Base-by-base conservation (phyloP, 2,113 vertebrate species). In the Notechis scutatus region DNA sequence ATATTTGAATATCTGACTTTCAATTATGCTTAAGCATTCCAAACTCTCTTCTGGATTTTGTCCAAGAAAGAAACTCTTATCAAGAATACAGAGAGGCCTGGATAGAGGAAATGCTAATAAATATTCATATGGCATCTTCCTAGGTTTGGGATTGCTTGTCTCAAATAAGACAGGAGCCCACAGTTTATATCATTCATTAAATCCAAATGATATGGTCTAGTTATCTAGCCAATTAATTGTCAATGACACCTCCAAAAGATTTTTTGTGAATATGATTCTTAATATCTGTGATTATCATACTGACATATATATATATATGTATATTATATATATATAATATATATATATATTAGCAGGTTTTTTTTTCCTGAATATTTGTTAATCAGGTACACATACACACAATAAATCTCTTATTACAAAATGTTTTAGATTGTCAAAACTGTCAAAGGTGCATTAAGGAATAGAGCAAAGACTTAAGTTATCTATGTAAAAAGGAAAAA, bases 361-460 rank as follows among this genome's bases (percentile, higher is more conserved):
- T 55, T 57, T 57, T 92, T 93, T 94, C 92, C 20, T 89, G 64
- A 50, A 90, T 59, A 90, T 50, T 85, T 93, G 5, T 52, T 34
- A 55, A 93, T 45, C 45, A 85, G 52, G 24, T n/a, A 2, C 5
- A 24, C 88, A 42, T 50, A 61, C 10, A 50, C 55, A 86, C 6
- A 34, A 81, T 90, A 55, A 47, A 93, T 94, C 29, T 0, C 42
- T 69, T 95, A 93, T 89, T 95, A 95, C 92, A 93, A 81, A 93
- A 88, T 21, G 90, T 56, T 95, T 95, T 95, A 92, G 10, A 1
- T 42, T 94, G 50, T 61, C 74, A 96, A 89, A 92, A 9, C 87
- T 90, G 87, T 61, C 42, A 95, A 23, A 0, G 56, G 7, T 11
- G 92, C 88, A 94, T 69, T 69, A 69, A 69, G 29, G 11, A 14